Evolutionary conservation across 1,140 invertebrate species (phyloP).

Genomic region (Pseudoatta argentina): DNA sequence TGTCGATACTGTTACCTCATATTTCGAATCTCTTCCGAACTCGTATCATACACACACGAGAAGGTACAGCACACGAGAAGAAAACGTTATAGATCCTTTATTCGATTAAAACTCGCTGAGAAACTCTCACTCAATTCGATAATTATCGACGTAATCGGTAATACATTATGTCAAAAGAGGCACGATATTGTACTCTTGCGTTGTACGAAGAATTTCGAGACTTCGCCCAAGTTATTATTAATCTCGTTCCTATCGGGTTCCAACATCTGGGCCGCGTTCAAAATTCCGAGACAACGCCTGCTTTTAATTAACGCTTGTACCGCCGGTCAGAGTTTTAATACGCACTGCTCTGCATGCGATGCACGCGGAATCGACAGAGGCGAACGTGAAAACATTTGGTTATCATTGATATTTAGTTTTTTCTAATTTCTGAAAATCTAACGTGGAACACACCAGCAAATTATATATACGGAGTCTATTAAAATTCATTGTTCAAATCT

Average conservation of each 20-base stretch:
- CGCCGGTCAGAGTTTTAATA: conserved; percentile 53
- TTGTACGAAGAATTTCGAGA: conserved; percentile 68
- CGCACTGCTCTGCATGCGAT: conserved; percentile 28
- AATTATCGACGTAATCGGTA: conserved; percentile 71
- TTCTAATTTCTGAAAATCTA: background rate
- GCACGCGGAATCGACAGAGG: conserved; percentile 20
- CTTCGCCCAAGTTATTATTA: conserved; percentile 77
- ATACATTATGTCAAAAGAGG: conserved; percentile 26
- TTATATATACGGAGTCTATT: background rate
- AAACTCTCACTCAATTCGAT: conserved; percentile 67
- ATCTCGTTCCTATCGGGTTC: conserved; percentile 71
- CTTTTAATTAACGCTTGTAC: conserved; percentile 75
- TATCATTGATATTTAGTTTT: conserved; percentile 19
- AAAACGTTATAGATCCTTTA: conserved; percentile 28
- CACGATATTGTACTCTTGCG: conserved; percentile 61
- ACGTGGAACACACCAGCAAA: background rate
- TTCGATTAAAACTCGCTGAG: conserved; percentile 29
- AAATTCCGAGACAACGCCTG: conserved; percentile 73
- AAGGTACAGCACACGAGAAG: background rate
- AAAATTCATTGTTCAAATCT: background rate
- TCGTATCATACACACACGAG: background rate
- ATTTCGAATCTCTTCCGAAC: conserved; percentile 23
- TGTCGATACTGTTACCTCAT: conserved; percentile 2
- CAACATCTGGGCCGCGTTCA: conserved; percentile 71
- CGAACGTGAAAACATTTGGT: conserved; percentile 54